Evolutionary conservation across 2,113 vertebrate genomes (phyloP), one percentile per base, ranked within the genome.

Genomic region (Poeciliopsis prolifica): DNA sequence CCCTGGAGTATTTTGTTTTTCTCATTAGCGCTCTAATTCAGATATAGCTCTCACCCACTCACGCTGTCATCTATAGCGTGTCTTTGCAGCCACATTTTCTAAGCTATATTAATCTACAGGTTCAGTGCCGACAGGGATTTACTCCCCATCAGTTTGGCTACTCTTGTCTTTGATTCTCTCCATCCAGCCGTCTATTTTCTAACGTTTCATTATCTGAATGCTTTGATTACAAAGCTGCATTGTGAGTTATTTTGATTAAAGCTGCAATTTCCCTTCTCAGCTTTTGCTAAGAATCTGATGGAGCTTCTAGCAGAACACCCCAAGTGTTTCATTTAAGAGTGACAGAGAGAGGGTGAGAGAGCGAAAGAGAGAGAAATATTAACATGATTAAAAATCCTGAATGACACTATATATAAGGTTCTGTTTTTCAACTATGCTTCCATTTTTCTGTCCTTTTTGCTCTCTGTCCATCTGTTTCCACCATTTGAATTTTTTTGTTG

Each of bases 401-500:
- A 79, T 75, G 75, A 35, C 81, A 64, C 61, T 74, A 65, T 61
- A 89, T 6, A 82, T 4, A 64, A 8, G 17, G 22, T 64, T 64
- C 2, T 72, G 31, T 9, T 58, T 79, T 54, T 74, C 24, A 65
- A 68, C 70, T 72, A 11, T 37, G 35, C 35, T 28, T 24, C 22
- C 4, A 7, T 12, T 9, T 51, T 68, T 61, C 29, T 42, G 26
- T 22, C 3, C 72, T 66, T 65, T 37, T 83, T 17, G 63, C 77
- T 60, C 35, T 81, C 65, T 71, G 75, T 66, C 74, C 71, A n/a
- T 79, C 71, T 78, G 33, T 84, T 74, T 81, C 68, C 60, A 71
- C 86, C 88, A 85, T 87, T 84, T 82, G 83, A 60, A 73, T 30
- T 62, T 91, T 91, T 89, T 40, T 68, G 80, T 94, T 85, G 86